A percentile compares a stretch with the other conserved stretches of the same genome.
phyloP scores from a whole-genome alignment of 2,113 vertebrate genomes.

The Aix galericulata region DNA sequence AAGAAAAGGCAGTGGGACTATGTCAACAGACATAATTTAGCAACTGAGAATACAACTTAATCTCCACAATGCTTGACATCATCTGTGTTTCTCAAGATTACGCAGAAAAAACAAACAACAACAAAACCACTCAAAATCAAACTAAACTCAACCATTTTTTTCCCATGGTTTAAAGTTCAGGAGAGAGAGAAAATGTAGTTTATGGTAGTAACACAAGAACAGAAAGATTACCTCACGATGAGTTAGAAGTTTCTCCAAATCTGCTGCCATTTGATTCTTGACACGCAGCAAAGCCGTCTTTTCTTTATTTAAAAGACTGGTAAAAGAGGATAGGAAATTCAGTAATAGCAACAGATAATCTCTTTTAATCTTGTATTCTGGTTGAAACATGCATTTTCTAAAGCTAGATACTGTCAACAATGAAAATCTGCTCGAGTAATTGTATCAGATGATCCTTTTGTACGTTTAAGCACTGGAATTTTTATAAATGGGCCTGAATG shows the following conservation, averaged over 20 bases:
- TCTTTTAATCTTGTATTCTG: constrained; percentile 67
- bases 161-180: not conserved
- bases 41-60: not conserved
- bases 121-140: not conserved
- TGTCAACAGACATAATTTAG: not conserved
- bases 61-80: not conserved
- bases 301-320: constrained; percentile 92
- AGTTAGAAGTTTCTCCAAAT: constrained; percentile 94
- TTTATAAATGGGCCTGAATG: not conserved
- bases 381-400: constrained; percentile 47
- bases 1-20: not conserved
- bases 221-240: constrained; percentile 89
- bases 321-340: constrained; percentile 65
- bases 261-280: constrained; percentile 96
- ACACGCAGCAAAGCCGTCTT: constrained; percentile 85
- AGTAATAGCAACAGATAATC: constrained; percentile 64
- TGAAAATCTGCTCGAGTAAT: constrained; percentile 39
- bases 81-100: not conserved
- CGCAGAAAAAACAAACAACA: not conserved
- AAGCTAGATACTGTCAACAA: constrained; percentile 34
- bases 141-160: not conserved
- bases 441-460: constrained; percentile 24
- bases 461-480: not conserved
- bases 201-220: constrained; percentile 31
- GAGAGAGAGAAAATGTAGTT: not conserved